Evolutionary conservation across 2,797 vertebrate genomes (phyloP).

Genomic region (Gymnopithys bicolor): DNA sequence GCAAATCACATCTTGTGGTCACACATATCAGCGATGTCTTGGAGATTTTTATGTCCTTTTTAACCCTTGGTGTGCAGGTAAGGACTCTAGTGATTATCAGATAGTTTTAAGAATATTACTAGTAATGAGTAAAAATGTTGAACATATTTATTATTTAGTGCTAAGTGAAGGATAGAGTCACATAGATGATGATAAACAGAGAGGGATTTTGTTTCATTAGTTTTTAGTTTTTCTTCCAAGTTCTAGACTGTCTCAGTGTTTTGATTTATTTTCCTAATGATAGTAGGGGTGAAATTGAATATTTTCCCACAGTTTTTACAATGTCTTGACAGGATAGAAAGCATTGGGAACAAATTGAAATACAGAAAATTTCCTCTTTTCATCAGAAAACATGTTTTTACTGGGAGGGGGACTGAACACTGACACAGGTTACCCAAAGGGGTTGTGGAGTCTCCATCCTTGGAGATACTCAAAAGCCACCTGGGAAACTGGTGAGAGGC

Average conservation of each 20-base stretch:
- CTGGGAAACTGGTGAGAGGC: not conserved
- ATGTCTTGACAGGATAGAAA: not conserved
- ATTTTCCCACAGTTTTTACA: not conserved
- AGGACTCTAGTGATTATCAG: not conserved
- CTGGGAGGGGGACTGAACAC: not conserved
- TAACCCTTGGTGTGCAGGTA: slow-evolving; percentile 71
- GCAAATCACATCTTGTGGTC: slow-evolving; percentile 46
- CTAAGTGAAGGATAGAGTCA: not conserved
- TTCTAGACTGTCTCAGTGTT: not conserved
- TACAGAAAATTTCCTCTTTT: not conserved
- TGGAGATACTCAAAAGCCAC: not conserved
- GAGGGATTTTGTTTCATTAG: not conserved
- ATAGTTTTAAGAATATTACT: not conserved
- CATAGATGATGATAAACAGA: not conserved
- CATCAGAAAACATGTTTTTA: not conserved
- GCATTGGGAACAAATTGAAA: not conserved
- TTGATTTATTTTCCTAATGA: not conserved
- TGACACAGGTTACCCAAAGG: not conserved
- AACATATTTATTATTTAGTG: not conserved
- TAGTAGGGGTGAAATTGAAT: not conserved
- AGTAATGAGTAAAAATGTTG: not conserved
- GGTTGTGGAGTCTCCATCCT: not conserved
- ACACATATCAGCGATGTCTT: slow-evolving; percentile 29
- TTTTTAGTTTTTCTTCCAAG: not conserved
- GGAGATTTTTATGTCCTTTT: slow-evolving; percentile 68